Evolutionary conservation across 64 coral and sea anemone genomes (phyloP), one percentile per base, ranked within the genome.

Genomic region (Orbicella faveolata): DNA sequence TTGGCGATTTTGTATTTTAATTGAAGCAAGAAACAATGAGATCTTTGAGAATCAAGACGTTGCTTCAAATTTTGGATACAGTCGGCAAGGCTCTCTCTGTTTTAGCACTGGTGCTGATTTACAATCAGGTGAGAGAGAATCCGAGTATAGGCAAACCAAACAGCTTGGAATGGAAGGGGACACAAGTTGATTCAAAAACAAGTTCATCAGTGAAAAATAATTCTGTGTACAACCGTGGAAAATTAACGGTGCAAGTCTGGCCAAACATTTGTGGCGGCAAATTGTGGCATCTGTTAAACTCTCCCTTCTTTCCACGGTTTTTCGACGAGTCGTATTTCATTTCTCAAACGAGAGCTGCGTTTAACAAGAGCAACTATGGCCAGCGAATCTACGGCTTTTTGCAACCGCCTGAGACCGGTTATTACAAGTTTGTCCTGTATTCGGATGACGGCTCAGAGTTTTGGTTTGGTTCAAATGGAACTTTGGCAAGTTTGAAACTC

Each of bases 401-500:
- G 55, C 54, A 80, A 5, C 78, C 81, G 26, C 75, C 75, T 3
- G 83, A 79, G 18, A 87, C 83, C 41, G 90, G 90, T 61, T 80
- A 87, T 36, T 92, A 92, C 63, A 87, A 52, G 83, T 87, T 92
- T 87, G 74, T 68, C 48, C 63, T 92, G 7, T 76, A 72, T 80
- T 92, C 90, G 41, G 77, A 63, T 52, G 90, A 77, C 15, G 63
- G 44, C 1, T 92, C 90, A 70, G 90, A 92, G 76, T 78, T 92
- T 20, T 92, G 90, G 90, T 44, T 92, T 51, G 75, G 79, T 12
- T 13, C 84, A 23, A 87, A 78, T 19, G 44, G 36, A 7, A 72
- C 37, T 41, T 23, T 48, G 1, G 36, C 37, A 25, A 81, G 39
- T 41, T 68, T 82, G 14, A 81, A 61, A 65, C 78, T 90, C 36